Conservation (phyloP, 2,888 invertebrate genomes). For the Diploptera punctata region DNA sequence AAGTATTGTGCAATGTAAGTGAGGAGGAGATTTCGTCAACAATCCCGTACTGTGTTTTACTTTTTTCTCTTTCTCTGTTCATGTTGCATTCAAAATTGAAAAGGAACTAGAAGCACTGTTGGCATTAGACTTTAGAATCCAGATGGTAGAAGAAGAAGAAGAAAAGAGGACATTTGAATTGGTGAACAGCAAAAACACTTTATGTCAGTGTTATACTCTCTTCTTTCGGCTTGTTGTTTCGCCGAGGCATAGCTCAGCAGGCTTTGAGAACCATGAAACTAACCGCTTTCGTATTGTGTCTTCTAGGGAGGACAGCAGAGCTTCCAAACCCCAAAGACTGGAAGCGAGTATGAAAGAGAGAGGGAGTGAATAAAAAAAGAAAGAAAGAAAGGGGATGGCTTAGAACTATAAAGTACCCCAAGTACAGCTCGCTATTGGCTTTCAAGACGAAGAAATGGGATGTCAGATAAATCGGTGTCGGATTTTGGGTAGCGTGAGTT, state of each 20-base stretch:
- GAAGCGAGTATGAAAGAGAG: not conserved
- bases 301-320: not conserved
- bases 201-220: slow-evolving; percentile 23
- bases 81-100: slow-evolving; percentile 22
- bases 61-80: too few species aligned
- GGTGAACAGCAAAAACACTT: slow-evolving; percentile 25
- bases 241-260: not conserved
- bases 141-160: not conserved
- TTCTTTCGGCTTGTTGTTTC: slow-evolving; percentile 23
- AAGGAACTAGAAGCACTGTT: not conserved
- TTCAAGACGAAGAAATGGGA: slow-evolving; percentile 31
- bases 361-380: too few species aligned
- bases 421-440: slow-evolving; percentile 19
- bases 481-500: slow-evolving; percentile 22
- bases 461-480: slow-evolving; percentile 34
- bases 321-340: not conserved
- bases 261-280: slow-evolving; percentile 4
- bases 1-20: too few species aligned
- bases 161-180: slow-evolving; percentile 22
- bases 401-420: slow-evolving; percentile 19
- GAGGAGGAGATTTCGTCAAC: slow-evolving; percentile 5
- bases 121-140: not conserved
- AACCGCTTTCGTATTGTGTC: slow-evolving; percentile 17
- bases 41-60: too few species aligned
- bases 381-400: not conserved